Base-by-base conservation (phyloP, 2,797 vertebrate genomes). In the Lepus oiostolus region DNA sequence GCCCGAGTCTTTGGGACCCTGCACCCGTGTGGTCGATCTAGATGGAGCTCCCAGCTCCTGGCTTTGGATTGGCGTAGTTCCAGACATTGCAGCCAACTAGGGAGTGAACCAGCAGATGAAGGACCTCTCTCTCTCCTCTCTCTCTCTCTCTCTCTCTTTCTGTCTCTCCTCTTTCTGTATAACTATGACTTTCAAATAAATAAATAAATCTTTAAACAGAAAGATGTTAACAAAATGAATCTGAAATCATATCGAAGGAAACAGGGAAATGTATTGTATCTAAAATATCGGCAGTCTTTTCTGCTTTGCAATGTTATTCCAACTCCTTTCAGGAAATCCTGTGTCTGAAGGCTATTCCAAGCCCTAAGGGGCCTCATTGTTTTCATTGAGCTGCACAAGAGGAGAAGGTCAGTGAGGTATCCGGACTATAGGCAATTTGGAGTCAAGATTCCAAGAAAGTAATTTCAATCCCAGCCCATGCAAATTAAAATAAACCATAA, bases 261-360 rank as follows among this genome's bases (percentile, higher is more conserved):
- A 68, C n/a, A 52, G 50, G 82, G 50, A 90, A 93, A 67, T 79
- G 58, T 22, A 70, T 54, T 81, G 4, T 90, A 71, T 75, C 90
- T 88, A 81, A 75, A 65, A 22, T 90, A 82, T 67, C 84, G 88
- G 54, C 75, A 94, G 81, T 86, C 62, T 16, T 88, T 82, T 92
- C 85, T 94, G 83, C 67, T 81, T 92, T 68, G 62, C 80, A 95
- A 86, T 35, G 67, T 85, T 76, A 90, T 93, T 94, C 42, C 90
- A 50, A 92, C 6, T 76, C 30, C 47, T 28, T 79, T 76, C 54
- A 90, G 86, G 58, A 91, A 88, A 95, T 85, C 30, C 21, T 89
- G 60, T 62, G 65, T 95, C 93, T 42, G 19, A 80, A 88, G 52
- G 75, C 22, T 22, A 22, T 50, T 28, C 35, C 9, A 60, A 83